phyloP scores from a whole-genome alignment of 2,113 vertebrate species.

The Suncus etruscus region DNA sequence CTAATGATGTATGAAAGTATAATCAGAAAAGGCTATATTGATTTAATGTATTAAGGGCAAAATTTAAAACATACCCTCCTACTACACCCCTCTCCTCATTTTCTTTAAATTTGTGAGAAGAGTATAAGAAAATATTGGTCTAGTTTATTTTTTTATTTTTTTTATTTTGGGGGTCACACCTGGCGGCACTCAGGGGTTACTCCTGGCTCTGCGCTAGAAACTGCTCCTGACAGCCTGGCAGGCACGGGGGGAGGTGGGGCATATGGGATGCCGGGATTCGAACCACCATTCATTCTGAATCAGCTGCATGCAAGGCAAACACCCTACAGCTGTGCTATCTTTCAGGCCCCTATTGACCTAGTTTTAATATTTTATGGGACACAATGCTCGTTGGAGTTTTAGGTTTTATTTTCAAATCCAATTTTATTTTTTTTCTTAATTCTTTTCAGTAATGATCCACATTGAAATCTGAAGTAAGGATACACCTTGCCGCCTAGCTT shows the following conservation, averaged over 20 bases:
- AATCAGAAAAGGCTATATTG: neutral
- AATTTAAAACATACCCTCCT: neutral
- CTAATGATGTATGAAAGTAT: slow-evolving; percentile 66
- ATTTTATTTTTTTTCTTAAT: slow-evolving; percentile 9
- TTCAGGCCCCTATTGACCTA: too few species aligned
- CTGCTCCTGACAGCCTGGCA: too few species aligned
- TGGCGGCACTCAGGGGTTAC: too few species aligned
- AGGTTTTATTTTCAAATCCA: slow-evolving; percentile 40
- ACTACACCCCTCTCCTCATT: neutral
- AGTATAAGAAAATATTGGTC: slow-evolving; percentile 24
- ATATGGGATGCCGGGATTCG: too few species aligned
- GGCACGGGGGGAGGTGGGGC: too few species aligned
- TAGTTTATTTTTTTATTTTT: neutral
- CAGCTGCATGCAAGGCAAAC: too few species aligned
- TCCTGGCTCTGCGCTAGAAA: too few species aligned
- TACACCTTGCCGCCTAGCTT: too few species aligned
- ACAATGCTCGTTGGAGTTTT: neutral
- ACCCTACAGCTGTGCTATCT: too few species aligned
- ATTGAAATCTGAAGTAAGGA: neutral
- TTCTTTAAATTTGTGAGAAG: neutral
- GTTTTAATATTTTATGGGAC: slow-evolving; percentile 23
- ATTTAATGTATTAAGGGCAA: slow-evolving; percentile 21
- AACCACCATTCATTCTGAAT: too few species aligned
- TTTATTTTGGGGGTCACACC: too few species aligned
- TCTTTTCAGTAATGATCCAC: slow-evolving; percentile 10